Percentiles rank a stretch among this genome's conserved stretches.
These are phyloP conservation scores for Adelosebastes latens DNA, from an alignment of 2,797 vertebrate species.

Conservation along the genomic window DNA sequence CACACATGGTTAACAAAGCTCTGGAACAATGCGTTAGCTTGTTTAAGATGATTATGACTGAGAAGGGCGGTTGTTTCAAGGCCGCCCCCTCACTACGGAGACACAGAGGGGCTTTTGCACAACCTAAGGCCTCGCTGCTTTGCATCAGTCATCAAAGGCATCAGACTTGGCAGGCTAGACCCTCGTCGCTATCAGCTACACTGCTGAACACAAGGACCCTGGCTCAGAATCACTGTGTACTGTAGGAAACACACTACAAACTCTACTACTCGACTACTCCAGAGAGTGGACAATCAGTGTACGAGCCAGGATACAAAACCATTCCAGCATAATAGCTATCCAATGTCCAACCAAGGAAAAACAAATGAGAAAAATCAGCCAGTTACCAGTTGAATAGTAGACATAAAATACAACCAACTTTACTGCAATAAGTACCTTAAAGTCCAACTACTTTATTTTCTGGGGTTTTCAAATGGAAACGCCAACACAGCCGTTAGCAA, in stretches of 20 bases:
- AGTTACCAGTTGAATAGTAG: not conserved
- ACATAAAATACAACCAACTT: not conserved
- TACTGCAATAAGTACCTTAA: not conserved
- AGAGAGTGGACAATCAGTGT: conserved; percentile 23
- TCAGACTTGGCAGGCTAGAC: conserved; percentile 60
- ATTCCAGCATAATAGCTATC: not conserved
- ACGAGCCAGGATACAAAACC: not conserved
- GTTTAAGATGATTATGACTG: conserved; percentile 72
- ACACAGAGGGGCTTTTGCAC: conserved; percentile 61
- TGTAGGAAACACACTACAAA: conserved; percentile 19
- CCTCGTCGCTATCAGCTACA: conserved; percentile 61
- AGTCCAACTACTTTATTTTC: not conserved
- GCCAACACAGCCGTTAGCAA: too few relatives aligned
- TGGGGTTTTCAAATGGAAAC: too few relatives aligned
- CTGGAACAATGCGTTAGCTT: conserved; percentile 72
- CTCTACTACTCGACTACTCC: not conserved
- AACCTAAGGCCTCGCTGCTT: conserved; percentile 62
- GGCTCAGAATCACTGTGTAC: conserved; percentile 17
- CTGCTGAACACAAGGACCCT: conserved; percentile 51
- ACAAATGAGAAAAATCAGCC: not conserved
- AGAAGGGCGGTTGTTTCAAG: conserved; percentile 73
- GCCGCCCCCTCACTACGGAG: conserved; percentile 68
- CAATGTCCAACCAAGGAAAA: not conserved
- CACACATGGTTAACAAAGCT: conserved; percentile 55
- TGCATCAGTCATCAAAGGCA: conserved; percentile 76